Evolutionary conservation across 2,888 invertebrate species (phyloP), one percentile per base, ranked within the genome.

Genomic region (Crossocerus cetratus): DNA sequence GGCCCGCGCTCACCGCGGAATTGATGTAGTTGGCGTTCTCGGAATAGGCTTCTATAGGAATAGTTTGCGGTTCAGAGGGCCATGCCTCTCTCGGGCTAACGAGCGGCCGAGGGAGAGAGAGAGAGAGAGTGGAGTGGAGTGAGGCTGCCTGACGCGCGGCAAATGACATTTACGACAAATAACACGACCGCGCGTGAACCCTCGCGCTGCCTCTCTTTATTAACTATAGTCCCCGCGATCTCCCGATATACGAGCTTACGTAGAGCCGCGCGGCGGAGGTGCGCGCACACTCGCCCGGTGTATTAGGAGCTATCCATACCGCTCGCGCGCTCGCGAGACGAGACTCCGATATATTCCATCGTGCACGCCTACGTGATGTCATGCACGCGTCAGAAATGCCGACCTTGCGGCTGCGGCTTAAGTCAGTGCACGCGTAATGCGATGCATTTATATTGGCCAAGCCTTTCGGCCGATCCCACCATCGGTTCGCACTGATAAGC

Each of bases 401-500:
- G 82, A 82, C 82, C 82, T 82, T 82, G 82, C 78, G 81, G 70
- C 80, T 65, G 76, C 67, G 71, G 68, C 74, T 81, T 71, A 74
- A 82, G 83, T 82, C 82, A 82, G 82, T 82, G 82, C 83, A 82
- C 82, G 83, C 81, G 83, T 82, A 81, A 82, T 81, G 83, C 74
- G 78, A 82, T 82, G 83, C 82, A 83, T 82, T 83, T 75, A 83
- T 81, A 81, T 83, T 82, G 83, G 83, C 83, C 82, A 83, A 81
- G 82, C 81, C 82, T 83, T 83, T 83, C 83, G 80, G 78, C 76
- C 82, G 72, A 82, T 78, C 81, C 83, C 83, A 73, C 64, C 69
- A 65, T 77, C 62, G 71, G 68, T 70, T 67, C 57, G 61, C 43
- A 62, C 76, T 80, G 82, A 81, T 81, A 81, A 81, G 72, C 75